Evolutionary conservation across 2,797 vertebrate species (phyloP).

Genomic region (Melanotaenia maccullochi): DNA sequence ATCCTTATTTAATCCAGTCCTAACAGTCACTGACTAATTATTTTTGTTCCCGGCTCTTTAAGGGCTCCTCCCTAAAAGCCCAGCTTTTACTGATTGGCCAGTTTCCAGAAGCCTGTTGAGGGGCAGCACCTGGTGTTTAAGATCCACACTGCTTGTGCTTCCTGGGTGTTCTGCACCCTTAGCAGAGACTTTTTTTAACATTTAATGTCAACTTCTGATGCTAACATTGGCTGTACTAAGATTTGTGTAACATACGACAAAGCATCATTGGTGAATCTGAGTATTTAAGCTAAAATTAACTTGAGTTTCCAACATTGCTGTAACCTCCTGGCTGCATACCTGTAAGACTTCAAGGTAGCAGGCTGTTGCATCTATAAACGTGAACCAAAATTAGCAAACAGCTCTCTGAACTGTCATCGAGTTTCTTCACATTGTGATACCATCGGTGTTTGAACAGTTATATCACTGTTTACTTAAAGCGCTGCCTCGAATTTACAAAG

Average conservation of each 20-base stretch:
- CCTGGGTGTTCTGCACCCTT: neutral
- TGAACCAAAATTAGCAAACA: conserved; percentile 68
- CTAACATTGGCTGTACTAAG: neutral
- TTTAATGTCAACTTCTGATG: neutral
- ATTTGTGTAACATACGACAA: neutral
- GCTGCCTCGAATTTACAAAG: conserved; percentile 64
- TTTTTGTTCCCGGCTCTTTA: neutral
- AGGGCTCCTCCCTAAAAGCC: neutral
- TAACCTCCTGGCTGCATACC: too few relatives aligned
- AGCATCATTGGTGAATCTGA: neutral
- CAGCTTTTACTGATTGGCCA: neutral
- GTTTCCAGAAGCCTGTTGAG: neutral
- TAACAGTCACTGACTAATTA: neutral
- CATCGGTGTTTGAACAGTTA: conserved; percentile 72
- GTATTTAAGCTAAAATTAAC: neutral
- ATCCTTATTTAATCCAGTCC: too few relatives aligned
- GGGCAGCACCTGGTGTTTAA: neutral
- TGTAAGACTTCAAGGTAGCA: conserved; percentile 26
- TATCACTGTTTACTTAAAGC: conserved; percentile 80
- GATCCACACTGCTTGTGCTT: neutral
- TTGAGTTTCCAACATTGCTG: neutral
- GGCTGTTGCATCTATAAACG: conserved; percentile 22
- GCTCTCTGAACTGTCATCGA: conserved; percentile 69
- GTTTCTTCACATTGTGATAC: conserved; percentile 66
- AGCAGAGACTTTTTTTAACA: neutral